Base-by-base conservation (phyloP, 2,888 invertebrate genomes). In the Oscheius myriophilus region DNA sequence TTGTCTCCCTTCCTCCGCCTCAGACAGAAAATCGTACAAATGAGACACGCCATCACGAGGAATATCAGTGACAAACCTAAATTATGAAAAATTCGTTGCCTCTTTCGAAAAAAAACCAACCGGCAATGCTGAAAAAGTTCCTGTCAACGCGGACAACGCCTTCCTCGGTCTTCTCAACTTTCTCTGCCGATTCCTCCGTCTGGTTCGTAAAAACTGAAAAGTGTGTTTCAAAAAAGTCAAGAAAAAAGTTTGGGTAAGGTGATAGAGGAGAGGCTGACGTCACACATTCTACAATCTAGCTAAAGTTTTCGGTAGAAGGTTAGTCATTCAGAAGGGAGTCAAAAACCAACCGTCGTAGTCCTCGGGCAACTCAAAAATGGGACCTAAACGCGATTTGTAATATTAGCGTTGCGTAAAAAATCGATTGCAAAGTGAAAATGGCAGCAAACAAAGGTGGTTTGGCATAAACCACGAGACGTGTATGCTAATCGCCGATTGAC, bases 301-400 rank as follows among this genome's bases (percentile, higher is more conserved):
- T 6, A 11, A 18, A 3, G 0, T 16, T 49, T 49, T 23, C 23
- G 23, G 21, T 49, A 49, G 49, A 49, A 23, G 49, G 54, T 43
- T 39, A 65, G 53, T 54, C 25, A 43, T 18, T 54, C n/a, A 41
- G 18, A 41, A 53, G 51, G 25, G 54, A 16, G 26, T 26, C 16
- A 14, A 18, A 21, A 66, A 66, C 66, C 57, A 55, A 66, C 66
- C 57, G 57, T 58, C 66, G 66, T 66, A 66, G 58, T 66, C 57
- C 41, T 66, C 66, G 18, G 66, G 66, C 41, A 66, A 51, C 23
- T 66, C 46, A 45, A 39, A 26, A 39, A 66, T 57, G 11, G 58
- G 49, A 23, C 55, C 66, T 66, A 23, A 66, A 63, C 14, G 25
- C 23, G 16, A n/a, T 41, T 18, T 23, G 7, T 42, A n/a, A n/a